Base-by-base conservation (phyloP, 37 sponge, comb jelly and placozoan genomes). In the Ianthella basta region DNA sequence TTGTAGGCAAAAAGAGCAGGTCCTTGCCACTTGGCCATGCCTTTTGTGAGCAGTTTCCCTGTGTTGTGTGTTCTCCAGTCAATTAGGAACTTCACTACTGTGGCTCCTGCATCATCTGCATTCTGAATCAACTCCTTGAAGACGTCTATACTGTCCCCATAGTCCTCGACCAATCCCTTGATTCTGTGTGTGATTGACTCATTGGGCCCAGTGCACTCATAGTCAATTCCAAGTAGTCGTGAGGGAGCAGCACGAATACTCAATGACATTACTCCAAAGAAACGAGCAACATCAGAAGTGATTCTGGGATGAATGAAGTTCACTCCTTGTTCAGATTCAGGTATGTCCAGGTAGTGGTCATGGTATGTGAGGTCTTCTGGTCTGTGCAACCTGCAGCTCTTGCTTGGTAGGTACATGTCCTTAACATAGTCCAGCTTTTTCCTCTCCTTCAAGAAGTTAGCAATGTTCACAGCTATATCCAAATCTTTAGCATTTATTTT, bases 101-200 rank as follows among this genome's bases (percentile, higher is more conserved):
- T 87, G 5, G 96, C 96, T 72, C 72, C 72, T 27, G 96, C 96
- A 90, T 95, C 96, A 86, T 95, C 96, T 60, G 96, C 96, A 92
- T 95, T 95, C 79, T 95, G 96, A 44, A 92, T 87, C 13, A 95
- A 70, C 67, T 95, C 96, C 59, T 95, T 95, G 77, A 95, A 92
- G 35, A 95, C 87, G 65, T 89, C 92, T 59, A 87, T 87, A 40
- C 87, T 68, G n/a, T 57, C 81, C 21, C 74, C 85, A 63, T 95
- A 95, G 6, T 87, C 96, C 54, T 84, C 55, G n/a, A 95, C 80
- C 10, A 90, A 85, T 1, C 75, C 82, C 4, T 59, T 63, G 14
- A 95, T 86, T n/a, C 96, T 79, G 29, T 72, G 63, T 61, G 96
- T 95, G 27, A 95, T 65, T 12, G 85, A 54, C 41, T 95, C 89